Conservation (phyloP, 2,888 invertebrate species). For the Flexamia atlantica region DNA sequence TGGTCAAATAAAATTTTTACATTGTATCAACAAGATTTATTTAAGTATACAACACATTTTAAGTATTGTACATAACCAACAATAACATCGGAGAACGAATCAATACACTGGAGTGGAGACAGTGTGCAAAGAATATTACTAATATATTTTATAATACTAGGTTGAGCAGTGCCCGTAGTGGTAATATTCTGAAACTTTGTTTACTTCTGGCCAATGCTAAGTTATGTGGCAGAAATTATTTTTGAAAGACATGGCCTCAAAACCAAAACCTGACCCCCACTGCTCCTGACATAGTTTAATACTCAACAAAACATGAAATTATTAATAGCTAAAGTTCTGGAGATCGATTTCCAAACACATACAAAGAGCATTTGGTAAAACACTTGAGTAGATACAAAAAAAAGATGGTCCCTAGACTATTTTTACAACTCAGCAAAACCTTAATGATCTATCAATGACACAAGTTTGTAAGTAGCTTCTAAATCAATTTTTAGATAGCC, state of each 20-base stretch:
- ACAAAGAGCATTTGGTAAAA: not conserved
- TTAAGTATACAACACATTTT: constrained; percentile 7
- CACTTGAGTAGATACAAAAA: not conserved
- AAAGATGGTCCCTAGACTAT: not conserved
- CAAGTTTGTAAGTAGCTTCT: too few species aligned
- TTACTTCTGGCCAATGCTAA: too few species aligned
- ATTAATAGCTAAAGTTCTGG: not conserved
- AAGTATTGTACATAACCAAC: constrained; percentile 18
- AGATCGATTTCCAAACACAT: not conserved
- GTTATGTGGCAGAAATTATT: too few species aligned
- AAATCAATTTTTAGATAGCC: too few species aligned
- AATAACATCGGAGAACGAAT: not conserved
- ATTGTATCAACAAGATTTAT: constrained; percentile 11
- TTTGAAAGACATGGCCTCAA: too few species aligned
- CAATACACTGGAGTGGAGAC: not conserved
- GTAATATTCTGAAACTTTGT: too few species aligned
- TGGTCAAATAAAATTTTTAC: too few species aligned
- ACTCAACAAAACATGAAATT: not conserved
- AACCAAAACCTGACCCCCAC: too few species aligned
- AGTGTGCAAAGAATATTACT: not conserved
- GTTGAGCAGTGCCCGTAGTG: not conserved
- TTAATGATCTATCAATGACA: not conserved
- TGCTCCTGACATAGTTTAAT: not conserved
- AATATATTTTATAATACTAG: not conserved
- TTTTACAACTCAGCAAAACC: not conserved